Percentiles rank a stretch among this genome's conserved stretches.
phyloP scores from a whole-genome alignment of 1,140 invertebrate genomes.

The Platyura marginata region DNA sequence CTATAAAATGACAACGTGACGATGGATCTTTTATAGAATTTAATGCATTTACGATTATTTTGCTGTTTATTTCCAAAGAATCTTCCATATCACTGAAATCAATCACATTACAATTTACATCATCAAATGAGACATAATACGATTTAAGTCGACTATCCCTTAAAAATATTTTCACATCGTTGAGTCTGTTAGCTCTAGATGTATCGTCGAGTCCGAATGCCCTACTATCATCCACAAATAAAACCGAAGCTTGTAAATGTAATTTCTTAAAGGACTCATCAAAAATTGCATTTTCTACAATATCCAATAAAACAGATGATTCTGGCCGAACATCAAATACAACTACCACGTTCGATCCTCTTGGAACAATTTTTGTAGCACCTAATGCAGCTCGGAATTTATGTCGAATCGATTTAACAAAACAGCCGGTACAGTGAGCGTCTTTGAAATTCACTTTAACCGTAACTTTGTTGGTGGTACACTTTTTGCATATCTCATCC shows the following conservation, averaged over 20 bases:
- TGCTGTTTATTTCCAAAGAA: no score
- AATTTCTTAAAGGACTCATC: conserved; percentile 18
- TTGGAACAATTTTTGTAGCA: conserved; percentile 15
- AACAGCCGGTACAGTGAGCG: conserved; percentile 15
- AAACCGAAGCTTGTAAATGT: conserved; percentile 12
- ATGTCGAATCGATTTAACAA: conserved; percentile 14
- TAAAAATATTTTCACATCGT: neutral
- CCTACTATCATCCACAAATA: conserved; percentile 19
- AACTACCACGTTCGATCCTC: conserved; percentile 13
- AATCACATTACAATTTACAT: no score
- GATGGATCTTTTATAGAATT: conserved; percentile 5
- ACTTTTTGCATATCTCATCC: conserved; percentile 16
- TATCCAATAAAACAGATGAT: conserved; percentile 14
- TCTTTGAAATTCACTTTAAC: conserved; percentile 16
- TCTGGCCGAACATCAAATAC: conserved; percentile 14
- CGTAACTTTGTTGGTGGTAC: conserved; percentile 6
- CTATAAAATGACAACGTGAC: conserved; percentile 13
- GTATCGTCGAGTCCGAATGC: neutral
- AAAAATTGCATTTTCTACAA: conserved; percentile 16
- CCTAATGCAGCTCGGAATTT: conserved; percentile 21
- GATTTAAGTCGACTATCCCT: neutral
- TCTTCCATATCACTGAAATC: no score
- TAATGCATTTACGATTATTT: neutral
- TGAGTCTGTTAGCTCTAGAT: neutral
- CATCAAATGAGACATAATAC: neutral